These are phyloP conservation scores for Anticlea derivata DNA, from an alignment of 2,888 invertebrate genomes.

Conservation along the genomic window DNA sequence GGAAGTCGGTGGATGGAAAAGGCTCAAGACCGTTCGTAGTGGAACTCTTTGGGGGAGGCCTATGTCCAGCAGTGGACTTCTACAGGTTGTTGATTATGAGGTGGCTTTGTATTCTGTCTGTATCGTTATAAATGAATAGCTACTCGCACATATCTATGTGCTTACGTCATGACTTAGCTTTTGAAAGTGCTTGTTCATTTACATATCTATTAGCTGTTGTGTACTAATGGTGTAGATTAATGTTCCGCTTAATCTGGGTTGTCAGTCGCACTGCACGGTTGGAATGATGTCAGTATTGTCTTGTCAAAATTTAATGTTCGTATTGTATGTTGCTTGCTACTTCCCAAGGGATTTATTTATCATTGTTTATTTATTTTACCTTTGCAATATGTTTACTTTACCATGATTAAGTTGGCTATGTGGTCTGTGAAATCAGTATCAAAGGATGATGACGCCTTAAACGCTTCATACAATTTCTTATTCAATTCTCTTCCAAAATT, in stretches of 20 bases:
- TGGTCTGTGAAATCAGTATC: too few species aligned
- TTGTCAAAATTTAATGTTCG: conserved; percentile 18
- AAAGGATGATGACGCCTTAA: too few species aligned
- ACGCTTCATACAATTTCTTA: neutral
- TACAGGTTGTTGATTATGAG: too few species aligned
- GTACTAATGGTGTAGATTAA: conserved; percentile 40
- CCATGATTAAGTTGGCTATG: too few species aligned
- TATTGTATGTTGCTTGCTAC: conserved; percentile 12
- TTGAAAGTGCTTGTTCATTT: conserved; percentile 44
- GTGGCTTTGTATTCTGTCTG: conserved; percentile 9
- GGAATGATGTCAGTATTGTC: conserved; percentile 23
- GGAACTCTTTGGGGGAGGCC: too few species aligned
- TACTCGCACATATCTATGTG: conserved; percentile 21
- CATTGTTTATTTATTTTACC: neutral
- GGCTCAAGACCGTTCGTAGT: too few species aligned
- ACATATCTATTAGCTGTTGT: conserved; percentile 46
- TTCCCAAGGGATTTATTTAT: conserved; percentile 1
- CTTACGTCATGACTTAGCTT: conserved; percentile 34
- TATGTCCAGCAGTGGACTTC: too few species aligned
- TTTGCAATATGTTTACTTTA: too few species aligned
- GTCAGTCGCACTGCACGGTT: conserved; percentile 27
- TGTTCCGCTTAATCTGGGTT: conserved; percentile 39
- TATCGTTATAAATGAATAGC: conserved; percentile 22
- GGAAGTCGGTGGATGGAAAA: too few species aligned
- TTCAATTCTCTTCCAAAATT: neutral